Conservation (phyloP, 2,113 vertebrate species). For the Ptilorrhoa leucosticta region DNA sequence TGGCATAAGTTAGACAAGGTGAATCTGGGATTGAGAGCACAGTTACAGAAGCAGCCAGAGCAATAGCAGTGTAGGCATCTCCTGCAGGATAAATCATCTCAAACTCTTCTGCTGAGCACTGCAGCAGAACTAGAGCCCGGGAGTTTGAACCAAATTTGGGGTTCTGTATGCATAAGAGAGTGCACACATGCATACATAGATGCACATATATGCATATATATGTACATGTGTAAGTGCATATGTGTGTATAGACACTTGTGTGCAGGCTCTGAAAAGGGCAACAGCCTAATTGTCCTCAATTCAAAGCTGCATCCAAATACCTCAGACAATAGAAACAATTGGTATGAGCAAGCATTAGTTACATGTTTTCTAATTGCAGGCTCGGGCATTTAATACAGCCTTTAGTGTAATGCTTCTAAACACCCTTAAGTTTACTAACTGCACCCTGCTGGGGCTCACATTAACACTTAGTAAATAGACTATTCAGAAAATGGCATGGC, state of each 20-base stretch:
- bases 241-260: background rate
- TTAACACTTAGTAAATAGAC: conserved; percentile 58
- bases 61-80: background rate
- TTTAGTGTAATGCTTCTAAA: conserved; percentile 21
- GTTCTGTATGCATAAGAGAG: background rate
- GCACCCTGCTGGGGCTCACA: conserved; percentile 36
- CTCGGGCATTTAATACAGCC: background rate
- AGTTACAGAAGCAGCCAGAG: background rate
- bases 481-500: conserved; percentile 43
- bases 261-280: background rate
- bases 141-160: background rate
- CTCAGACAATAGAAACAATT: conserved; percentile 6
- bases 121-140: background rate
- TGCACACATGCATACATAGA: background rate
- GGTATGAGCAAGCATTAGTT: background rate
- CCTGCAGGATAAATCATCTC: background rate
- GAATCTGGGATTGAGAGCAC: background rate
- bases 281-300: background rate
- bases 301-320: background rate
- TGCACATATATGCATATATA: no score
- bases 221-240: background rate
- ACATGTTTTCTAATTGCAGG: background rate
- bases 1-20: background rate
- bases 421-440: conserved; percentile 46
- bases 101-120: background rate